phyloP scores from a whole-genome alignment of 2,888 invertebrate species.

The Spicauda simplicius region DNA sequence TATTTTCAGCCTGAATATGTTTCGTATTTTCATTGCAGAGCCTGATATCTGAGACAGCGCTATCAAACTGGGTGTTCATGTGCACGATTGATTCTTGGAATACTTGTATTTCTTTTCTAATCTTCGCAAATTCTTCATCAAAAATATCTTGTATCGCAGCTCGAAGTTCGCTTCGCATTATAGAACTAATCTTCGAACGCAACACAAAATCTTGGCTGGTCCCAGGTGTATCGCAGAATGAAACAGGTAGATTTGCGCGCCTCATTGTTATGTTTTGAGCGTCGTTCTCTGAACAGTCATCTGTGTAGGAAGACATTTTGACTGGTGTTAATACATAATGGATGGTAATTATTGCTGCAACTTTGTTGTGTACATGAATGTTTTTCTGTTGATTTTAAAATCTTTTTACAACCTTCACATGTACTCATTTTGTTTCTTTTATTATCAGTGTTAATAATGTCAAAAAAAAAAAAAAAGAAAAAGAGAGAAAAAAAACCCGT shows the following conservation, averaged over 20 bases:
- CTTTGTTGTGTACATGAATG: too few species aligned
- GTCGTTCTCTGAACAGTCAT: not conserved
- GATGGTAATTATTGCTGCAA: too few species aligned
- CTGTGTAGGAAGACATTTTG: not conserved
- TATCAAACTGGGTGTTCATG: constrained; percentile 17
- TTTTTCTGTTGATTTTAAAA: too few species aligned
- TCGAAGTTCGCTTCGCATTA: constrained; percentile 6
- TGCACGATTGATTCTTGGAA: constrained; percentile 16
- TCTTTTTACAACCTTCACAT: too few species aligned
- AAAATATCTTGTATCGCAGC: constrained; percentile 21
- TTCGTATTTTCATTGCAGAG: constrained; percentile 15
- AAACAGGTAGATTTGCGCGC: not conserved
- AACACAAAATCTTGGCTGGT: constrained; percentile 3
- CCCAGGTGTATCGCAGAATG: not conserved
- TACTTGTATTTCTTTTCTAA: constrained; percentile 10
- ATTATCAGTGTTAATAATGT: too few species aligned
- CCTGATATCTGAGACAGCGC: constrained; percentile 14
- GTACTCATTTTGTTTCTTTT: too few species aligned
- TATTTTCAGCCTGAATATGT: not conserved
- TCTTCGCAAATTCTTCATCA: constrained; percentile 15
- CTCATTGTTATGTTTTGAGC: constrained; percentile 8
- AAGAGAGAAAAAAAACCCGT: too few species aligned
- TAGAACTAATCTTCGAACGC: constrained; percentile 10
- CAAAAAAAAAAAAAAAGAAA: too few species aligned
- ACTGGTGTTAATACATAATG: constrained; percentile 23